Evolutionary conservation across 2,113 vertebrate species (phyloP).

Genomic region (Melanostigma gelatinosum): DNA sequence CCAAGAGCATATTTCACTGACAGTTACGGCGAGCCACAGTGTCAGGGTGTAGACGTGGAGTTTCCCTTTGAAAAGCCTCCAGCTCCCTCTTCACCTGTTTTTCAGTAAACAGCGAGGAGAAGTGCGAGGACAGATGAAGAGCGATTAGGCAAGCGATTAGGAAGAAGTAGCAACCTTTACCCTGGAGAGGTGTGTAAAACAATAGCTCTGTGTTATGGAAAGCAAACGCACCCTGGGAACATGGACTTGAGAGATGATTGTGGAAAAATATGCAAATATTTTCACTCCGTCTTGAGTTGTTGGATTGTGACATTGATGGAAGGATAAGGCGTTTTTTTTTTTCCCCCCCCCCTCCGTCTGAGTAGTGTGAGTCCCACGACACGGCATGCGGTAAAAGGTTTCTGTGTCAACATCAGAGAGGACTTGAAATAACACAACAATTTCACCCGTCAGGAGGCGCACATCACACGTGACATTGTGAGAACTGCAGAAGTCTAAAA

Average conservation of each 20-base stretch:
- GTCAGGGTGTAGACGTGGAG: constrained; percentile 45
- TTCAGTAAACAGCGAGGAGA: constrained; percentile 63
- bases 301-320: constrained; percentile 75
- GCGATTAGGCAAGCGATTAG: constrained; percentile 54
- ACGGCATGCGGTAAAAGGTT: constrained; percentile 76
- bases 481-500: constrained; percentile 72
- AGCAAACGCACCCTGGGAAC: constrained; percentile 60
- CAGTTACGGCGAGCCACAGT: constrained; percentile 43
- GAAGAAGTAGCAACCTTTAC: constrained; percentile 46
- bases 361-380: constrained; percentile 62
- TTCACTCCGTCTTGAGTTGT: constrained; percentile 69
- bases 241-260: constrained; percentile 54
- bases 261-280: constrained; percentile 74
- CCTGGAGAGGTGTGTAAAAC: constrained; percentile 61
- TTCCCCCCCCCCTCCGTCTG: neutral
- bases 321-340: constrained; percentile 57
- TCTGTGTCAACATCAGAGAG: constrained; percentile 79
- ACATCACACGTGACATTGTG: constrained; percentile 73
- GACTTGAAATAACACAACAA: constrained; percentile 76
- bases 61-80: constrained; percentile 63
- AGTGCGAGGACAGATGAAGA: constrained; percentile 46
- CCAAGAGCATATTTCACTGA: constrained; percentile 61
- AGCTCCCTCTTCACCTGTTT: constrained; percentile 66
- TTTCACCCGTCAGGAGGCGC: constrained; percentile 71
- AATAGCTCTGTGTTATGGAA: constrained; percentile 69